These are phyloP conservation scores for Phacellophora camtschatica DNA, from an alignment of 30 jellyfish, hydroid and myxozoan species.

Conservation along the genomic window DNA sequence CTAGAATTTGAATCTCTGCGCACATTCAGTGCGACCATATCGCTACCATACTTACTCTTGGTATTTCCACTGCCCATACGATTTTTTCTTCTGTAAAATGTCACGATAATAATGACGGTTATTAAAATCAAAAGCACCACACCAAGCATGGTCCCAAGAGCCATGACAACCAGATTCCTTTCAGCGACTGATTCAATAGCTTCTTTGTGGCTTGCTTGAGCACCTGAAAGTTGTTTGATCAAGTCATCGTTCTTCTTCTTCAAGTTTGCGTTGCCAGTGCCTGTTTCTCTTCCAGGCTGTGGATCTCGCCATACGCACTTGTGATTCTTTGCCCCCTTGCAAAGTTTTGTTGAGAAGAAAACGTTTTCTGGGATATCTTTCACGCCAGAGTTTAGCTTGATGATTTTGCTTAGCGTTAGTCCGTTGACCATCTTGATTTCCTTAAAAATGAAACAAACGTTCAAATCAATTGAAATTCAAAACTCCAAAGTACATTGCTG, in stretches of 20 bases:
- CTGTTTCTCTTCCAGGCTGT: background rate
- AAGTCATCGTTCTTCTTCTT: background rate
- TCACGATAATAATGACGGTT: background rate
- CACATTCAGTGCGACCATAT: background rate
- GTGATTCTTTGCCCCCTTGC: conserved; percentile 73
- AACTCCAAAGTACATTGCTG: too few species aligned
- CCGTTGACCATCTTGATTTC: conserved; percentile 82
- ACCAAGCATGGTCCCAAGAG: background rate
- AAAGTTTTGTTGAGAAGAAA: conserved; percentile 72
- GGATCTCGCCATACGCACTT: conserved; percentile 63
- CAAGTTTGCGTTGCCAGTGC: background rate
- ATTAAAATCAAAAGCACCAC: background rate
- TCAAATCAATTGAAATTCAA: too few species aligned
- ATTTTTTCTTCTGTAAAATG: background rate
- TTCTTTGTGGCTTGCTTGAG: background rate
- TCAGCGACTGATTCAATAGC: background rate
- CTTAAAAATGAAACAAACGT: conserved; percentile 2
- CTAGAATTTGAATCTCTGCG: background rate
- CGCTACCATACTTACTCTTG: conserved; percentile 35
- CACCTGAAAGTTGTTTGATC: background rate
- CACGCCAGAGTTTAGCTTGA: conserved; percentile 71
- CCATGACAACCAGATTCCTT: background rate
- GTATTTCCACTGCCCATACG: background rate
- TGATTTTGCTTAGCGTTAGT: conserved; percentile 77
- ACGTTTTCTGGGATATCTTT: conserved; percentile 84